phyloP scores from a whole-genome alignment of 2,797 vertebrate genomes.

The Characodon lateralis region DNA sequence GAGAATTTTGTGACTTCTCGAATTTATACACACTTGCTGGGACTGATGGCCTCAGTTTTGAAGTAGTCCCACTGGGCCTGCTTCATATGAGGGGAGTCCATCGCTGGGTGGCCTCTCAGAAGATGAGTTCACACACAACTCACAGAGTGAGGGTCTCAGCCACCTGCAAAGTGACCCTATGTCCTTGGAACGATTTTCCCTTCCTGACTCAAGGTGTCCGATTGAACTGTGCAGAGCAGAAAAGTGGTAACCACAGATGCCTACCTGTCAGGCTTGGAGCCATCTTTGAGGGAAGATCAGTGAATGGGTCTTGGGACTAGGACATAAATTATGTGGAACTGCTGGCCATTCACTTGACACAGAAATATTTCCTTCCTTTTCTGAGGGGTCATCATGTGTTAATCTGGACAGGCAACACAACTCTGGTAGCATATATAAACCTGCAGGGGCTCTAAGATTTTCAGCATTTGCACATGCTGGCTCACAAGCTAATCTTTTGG shows the following conservation, averaged over 20 bases:
- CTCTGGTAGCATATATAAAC: no score
- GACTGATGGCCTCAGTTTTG: background rate
- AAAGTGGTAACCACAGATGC: background rate
- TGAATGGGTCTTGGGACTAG: background rate
- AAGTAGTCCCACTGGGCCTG: background rate
- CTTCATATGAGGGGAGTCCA: background rate
- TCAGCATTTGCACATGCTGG: no score
- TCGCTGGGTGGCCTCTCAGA: background rate
- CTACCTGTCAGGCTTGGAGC: background rate
- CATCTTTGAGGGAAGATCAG: background rate
- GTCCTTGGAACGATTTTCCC: background rate
- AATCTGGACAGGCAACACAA: background rate
- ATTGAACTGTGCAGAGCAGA: background rate
- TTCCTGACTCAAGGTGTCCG: background rate
- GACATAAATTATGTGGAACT: background rate
- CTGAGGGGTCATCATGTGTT: background rate
- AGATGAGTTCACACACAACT: background rate
- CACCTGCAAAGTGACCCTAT: background rate
- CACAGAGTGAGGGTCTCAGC: background rate
- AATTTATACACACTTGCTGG: background rate
- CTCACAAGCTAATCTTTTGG: no score
- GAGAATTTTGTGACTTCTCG: background rate
- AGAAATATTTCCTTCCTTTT: background rate
- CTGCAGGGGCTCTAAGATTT: no score
- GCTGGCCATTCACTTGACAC: background rate